phyloP scores from a whole-genome alignment of 2,888 invertebrate genomes.

The Odiellus spinosus region DNA sequence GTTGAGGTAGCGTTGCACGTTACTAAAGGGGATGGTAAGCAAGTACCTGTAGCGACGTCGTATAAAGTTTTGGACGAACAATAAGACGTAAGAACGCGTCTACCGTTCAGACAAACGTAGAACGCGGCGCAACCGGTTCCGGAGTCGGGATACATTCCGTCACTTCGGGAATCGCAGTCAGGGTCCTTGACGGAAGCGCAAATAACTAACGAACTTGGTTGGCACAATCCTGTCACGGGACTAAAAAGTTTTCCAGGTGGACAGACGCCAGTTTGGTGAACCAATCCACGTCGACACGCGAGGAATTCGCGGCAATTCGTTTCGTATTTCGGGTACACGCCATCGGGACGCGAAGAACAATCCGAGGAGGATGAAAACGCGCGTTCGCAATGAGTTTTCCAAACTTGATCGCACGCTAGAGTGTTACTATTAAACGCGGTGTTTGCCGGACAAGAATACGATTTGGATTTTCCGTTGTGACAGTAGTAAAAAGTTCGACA shows the following conservation, averaged over 20 bases:
- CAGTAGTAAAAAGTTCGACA: constrained; percentile 17
- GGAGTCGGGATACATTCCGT: constrained; percentile 16
- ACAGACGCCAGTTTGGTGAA: constrained; percentile 13
- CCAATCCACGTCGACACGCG: constrained; percentile 10
- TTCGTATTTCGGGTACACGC: constrained; percentile 12
- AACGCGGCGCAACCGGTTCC: constrained; percentile 16
- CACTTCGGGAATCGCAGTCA: constrained; percentile 8
- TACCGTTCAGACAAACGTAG: constrained; percentile 12
- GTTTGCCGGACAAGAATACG: constrained; percentile 13
- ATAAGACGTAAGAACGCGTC: constrained; percentile 6
- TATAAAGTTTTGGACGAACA: constrained; percentile 13
- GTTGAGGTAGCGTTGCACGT: constrained; percentile 6
- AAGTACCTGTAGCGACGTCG: constrained; percentile 13
- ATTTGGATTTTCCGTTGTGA: constrained; percentile 11
- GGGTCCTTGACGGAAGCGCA: constrained; percentile 10
- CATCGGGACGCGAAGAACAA: constrained; percentile 11
- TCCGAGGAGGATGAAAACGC: constrained; percentile 2
- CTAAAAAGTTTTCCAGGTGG: constrained; percentile 12
- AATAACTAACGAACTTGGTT: constrained; percentile 11
- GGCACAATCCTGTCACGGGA: constrained; percentile 10
- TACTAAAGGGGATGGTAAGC: constrained; percentile 13
- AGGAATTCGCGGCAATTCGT: constrained; percentile 12
- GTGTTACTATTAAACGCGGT: constrained; percentile 11
- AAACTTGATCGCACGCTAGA: constrained; percentile 11
- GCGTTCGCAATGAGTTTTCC: constrained; percentile 4